Percentiles rank a stretch among this genome's conserved stretches.
Conservation (phyloP, 2,113 vertebrate genomes). For the Deroptyus accipitrinus region DNA sequence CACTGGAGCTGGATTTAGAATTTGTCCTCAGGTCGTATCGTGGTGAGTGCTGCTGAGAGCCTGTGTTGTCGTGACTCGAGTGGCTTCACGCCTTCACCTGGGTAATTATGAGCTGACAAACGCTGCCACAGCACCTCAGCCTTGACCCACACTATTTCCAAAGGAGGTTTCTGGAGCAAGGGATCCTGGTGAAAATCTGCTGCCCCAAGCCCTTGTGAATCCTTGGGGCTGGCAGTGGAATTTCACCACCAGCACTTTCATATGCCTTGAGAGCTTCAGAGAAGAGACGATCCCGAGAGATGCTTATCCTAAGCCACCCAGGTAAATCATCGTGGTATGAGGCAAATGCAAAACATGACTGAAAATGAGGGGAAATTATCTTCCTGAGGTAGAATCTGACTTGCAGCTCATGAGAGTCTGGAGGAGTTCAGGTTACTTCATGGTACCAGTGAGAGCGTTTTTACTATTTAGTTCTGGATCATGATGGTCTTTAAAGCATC, state of each 20-base stretch:
- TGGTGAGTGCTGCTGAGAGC: background rate
- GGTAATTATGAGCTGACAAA: background rate
- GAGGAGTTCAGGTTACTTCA: background rate
- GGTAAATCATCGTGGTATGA: conserved; percentile 3
- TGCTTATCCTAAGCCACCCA: background rate
- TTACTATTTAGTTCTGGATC: background rate
- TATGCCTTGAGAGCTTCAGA: conserved; percentile 11
- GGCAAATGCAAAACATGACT: background rate
- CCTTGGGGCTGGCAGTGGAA: background rate
- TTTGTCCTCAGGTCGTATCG: background rate
- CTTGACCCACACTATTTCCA: background rate
- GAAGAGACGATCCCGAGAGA: conserved; percentile 21
- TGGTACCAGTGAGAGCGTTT: background rate
- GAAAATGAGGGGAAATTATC: background rate
- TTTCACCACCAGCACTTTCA: conserved; percentile 28
- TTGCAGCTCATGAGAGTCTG: background rate
- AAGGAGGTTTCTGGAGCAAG: conserved; percentile 34
- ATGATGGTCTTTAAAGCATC: background rate
- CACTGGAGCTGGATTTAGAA: background rate
- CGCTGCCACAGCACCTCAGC: background rate
- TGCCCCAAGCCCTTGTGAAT: background rate
- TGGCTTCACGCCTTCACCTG: conserved; percentile 39
- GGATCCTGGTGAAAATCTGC: conserved; percentile 22
- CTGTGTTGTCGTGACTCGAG: background rate
- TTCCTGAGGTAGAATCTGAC: background rate